A percentile compares a stretch with the other conserved stretches of the same genome.
Evolutionary conservation across 2,888 invertebrate genomes (phyloP).

Genomic region (Octodonta nipae): DNA sequence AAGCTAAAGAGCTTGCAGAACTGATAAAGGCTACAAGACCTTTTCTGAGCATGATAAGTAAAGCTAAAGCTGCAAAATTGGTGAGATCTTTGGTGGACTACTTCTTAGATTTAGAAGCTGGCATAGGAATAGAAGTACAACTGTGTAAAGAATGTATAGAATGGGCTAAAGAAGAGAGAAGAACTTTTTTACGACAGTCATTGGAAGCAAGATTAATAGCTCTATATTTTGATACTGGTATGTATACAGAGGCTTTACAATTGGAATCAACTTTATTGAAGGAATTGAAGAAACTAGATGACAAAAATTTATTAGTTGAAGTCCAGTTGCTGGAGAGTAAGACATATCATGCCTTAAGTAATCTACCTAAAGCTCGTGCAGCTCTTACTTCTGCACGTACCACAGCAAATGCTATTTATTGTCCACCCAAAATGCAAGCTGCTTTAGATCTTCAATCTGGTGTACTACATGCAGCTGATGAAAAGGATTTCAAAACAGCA

Average conservation of each 20-base stretch:
- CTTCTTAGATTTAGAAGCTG: slow-evolving; percentile 92
- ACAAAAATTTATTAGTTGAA: slow-evolving; percentile 96
- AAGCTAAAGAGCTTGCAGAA: slow-evolving; percentile 81
- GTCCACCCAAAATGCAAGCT: slow-evolving; percentile 96
- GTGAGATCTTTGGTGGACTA: slow-evolving; percentile 93
- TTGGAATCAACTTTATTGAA: slow-evolving; percentile 76
- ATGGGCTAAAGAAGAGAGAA: slow-evolving; percentile 96
- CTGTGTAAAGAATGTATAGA: slow-evolving; percentile 96
- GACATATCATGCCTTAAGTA: slow-evolving; percentile 93
- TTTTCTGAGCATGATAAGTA: slow-evolving; percentile 87
- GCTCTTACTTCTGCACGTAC: slow-evolving; percentile 95
- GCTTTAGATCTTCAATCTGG: slow-evolving; percentile 94
- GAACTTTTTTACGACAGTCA: slow-evolving; percentile 92
- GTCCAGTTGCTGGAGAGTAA: slow-evolving; percentile 96
- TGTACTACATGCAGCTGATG: slow-evolving; percentile 98
- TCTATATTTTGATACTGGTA: slow-evolving; percentile 82
- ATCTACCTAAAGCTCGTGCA: slow-evolving; percentile 90
- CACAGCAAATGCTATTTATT: slow-evolving; percentile 99
- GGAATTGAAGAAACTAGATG: slow-evolving; percentile 96
- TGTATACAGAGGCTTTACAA: slow-evolving; percentile 74
- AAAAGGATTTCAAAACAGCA: slow-evolving; percentile 98
- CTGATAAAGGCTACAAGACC: slow-evolving; percentile 91
- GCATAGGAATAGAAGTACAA: slow-evolving; percentile 86
- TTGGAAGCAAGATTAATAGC: slow-evolving; percentile 89
- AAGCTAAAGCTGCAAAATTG: slow-evolving; percentile 97